Conservation (phyloP, 2,113 vertebrate genomes). For the Parus major region DNA sequence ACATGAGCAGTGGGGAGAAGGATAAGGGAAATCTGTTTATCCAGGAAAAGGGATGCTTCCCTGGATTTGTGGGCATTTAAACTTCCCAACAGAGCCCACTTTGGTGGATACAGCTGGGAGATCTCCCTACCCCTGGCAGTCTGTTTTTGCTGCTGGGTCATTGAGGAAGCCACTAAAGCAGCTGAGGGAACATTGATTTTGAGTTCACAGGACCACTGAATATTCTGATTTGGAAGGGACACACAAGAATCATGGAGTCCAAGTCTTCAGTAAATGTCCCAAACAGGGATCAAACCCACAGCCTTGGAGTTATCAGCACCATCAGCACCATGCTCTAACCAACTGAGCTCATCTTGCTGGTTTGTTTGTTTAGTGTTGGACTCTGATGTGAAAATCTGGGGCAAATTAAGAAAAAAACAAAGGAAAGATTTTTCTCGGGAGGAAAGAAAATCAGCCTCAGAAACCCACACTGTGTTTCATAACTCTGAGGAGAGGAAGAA, state of each 20-base stretch:
- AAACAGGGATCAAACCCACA: not conserved
- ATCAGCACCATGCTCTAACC: not conserved
- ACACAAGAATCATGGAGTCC: not conserved
- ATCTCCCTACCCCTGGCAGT: not conserved
- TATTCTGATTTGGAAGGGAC: not conserved
- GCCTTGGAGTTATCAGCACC: not conserved
- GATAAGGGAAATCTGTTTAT: not conserved
- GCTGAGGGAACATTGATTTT: not conserved
- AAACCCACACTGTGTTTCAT: not conserved
- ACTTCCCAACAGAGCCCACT: not conserved
- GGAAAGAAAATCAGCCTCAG: not conserved
- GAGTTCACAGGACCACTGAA: not conserved
- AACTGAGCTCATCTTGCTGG: not conserved
- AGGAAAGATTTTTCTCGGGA: not conserved
- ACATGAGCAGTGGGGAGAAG: accelerated
- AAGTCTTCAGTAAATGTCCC: not conserved
- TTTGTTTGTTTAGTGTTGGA: conserved; percentile 12
- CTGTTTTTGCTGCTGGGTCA: not conserved
- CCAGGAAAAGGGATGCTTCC: not conserved
- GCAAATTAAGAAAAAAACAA: conserved; percentile 38
- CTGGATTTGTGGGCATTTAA: not conserved
- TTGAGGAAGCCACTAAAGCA: conserved; percentile 4
- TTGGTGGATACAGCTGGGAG: not conserved
- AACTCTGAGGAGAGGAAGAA: not conserved
- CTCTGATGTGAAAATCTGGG: conserved; percentile 9